A percentile compares a stretch with the other conserved stretches of the same genome.
phyloP scores from a whole-genome alignment of 2,797 vertebrate genomes.

The Poliocrania exsul region DNA sequence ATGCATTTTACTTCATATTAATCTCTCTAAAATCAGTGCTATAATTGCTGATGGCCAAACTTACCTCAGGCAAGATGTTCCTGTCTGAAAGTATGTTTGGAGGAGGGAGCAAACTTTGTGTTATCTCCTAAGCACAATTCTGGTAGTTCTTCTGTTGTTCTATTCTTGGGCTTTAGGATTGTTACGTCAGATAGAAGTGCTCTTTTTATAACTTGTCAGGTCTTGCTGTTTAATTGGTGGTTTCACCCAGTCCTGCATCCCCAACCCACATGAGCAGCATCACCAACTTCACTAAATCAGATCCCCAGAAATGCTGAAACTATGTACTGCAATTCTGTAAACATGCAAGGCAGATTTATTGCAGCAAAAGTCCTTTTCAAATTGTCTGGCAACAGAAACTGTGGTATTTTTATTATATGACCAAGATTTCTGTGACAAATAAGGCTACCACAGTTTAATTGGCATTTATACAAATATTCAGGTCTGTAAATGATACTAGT shows the following conservation, averaged over 20 bases:
- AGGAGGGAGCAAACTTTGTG: not conserved
- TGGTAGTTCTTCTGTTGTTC: not conserved
- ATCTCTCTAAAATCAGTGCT: not conserved
- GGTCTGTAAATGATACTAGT: slow-evolving; percentile 46
- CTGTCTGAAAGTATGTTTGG: not conserved
- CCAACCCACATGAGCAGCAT: fast-evolving
- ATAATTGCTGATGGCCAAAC: not conserved
- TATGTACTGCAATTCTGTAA: not conserved
- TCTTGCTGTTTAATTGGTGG: not conserved
- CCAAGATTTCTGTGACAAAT: slow-evolving; percentile 29
- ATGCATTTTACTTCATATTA: not conserved
- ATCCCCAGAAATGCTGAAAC: not conserved
- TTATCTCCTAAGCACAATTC: not conserved
- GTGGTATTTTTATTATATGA: not conserved
- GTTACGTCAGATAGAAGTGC: not conserved
- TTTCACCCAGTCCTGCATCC: not conserved
- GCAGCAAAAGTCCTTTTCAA: not conserved
- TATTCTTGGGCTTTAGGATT: not conserved
- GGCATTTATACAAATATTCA: slow-evolving; percentile 61
- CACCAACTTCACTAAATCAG: not conserved
- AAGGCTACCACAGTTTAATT: slow-evolving; percentile 18
- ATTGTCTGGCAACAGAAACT: not conserved
- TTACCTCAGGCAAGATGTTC: not conserved
- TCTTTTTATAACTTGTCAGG: not conserved
- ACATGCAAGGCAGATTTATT: not conserved